Evolutionary conservation across 2,888 invertebrate species (phyloP).

Genomic region (Eucriotettix oculatus): DNA sequence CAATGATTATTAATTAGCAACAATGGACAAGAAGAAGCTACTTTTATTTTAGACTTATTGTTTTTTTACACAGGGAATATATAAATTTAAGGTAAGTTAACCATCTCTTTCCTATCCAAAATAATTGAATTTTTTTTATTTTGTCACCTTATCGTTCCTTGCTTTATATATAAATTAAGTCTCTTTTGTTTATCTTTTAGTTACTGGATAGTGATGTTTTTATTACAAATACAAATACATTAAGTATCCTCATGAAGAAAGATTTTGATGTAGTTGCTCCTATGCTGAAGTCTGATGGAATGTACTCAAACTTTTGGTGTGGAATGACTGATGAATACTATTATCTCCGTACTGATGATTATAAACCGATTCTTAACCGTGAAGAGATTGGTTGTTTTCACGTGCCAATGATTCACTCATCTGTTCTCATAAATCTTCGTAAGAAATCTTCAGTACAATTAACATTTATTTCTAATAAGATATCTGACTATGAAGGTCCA

Average conservation of each 20-base stretch:
- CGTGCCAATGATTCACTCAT: constrained; percentile 86
- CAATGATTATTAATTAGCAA: too few relatives aligned
- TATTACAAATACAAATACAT: constrained; percentile 45
- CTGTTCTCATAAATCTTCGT: constrained; percentile 62
- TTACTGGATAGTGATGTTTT: constrained; percentile 76
- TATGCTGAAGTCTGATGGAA: constrained; percentile 67
- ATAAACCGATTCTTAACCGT: constrained; percentile 58
- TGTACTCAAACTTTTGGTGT: constrained; percentile 94
- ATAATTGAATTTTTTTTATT: too few relatives aligned
- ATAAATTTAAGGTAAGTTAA: too few relatives aligned
- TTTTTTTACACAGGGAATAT: too few relatives aligned
- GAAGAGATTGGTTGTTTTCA: constrained; percentile 54
- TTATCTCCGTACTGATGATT: constrained; percentile 67
- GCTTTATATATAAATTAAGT: too few relatives aligned
- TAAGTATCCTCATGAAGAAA: constrained; percentile 44
- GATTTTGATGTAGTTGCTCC: constrained; percentile 58
- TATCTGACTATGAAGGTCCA: constrained; percentile 52
- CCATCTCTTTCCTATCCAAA: too few relatives aligned
- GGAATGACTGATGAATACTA: constrained; percentile 78
- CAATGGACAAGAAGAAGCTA: too few relatives aligned
- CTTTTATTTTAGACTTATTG: too few relatives aligned
- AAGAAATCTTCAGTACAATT: constrained; percentile 39
- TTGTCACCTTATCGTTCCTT: too few relatives aligned
- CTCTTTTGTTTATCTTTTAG: constrained; percentile 29
- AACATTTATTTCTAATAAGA: constrained; percentile 52